A percentile compares a stretch with the other conserved stretches of the same genome.
Conservation (phyloP, 2,113 vertebrate species). For the Eira barbara region DNA sequence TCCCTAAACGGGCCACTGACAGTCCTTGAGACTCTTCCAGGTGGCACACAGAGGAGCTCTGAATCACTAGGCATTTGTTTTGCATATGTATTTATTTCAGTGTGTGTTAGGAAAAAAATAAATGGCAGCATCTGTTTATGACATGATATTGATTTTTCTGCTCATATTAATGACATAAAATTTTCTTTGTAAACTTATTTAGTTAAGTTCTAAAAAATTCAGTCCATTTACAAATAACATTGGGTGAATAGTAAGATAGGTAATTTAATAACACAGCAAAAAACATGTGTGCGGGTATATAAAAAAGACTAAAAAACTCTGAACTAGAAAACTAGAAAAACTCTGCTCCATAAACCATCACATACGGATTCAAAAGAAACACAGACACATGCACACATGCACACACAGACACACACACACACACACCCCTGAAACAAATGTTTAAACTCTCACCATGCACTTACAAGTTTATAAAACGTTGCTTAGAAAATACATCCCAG, state of each 20-base stretch:
- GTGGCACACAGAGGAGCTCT: background rate
- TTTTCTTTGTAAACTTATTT: constrained; percentile 21
- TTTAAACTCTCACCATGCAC: background rate
- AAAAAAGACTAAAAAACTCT: background rate
- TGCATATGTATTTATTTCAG: background rate
- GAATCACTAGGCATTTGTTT: background rate
- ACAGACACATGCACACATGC: background rate
- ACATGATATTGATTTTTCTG: background rate
- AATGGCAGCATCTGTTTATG: background rate
- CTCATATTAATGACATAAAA: background rate
- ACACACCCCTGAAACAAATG: background rate
- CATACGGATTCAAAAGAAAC: background rate
- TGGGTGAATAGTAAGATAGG: background rate
- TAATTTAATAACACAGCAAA: background rate
- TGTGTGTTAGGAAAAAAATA: background rate
- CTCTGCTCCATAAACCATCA: background rate
- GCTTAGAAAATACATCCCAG: constrained; percentile 13
- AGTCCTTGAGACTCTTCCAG: background rate
- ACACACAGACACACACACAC: too few species aligned
- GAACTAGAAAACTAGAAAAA: background rate
- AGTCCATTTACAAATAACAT: background rate
- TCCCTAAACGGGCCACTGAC: background rate
- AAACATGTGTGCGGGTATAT: background rate
- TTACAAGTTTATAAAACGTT: background rate
- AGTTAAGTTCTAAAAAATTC: background rate